Evolutionary conservation across 2,888 invertebrate species (phyloP).

Genomic region (Lydus trimaculatus): DNA sequence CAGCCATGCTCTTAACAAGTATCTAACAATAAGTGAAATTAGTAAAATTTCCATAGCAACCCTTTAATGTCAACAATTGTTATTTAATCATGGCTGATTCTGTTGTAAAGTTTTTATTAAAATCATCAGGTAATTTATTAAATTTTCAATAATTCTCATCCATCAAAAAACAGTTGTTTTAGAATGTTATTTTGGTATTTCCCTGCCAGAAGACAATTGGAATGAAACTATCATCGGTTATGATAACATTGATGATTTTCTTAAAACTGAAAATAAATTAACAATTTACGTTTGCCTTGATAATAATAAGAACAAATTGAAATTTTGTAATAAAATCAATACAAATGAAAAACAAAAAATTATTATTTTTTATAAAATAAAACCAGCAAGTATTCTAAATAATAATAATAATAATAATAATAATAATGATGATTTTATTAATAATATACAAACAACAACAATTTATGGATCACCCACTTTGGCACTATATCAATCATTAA

Average conservation of each 20-base stretch:
- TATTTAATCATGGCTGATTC: slow-evolving; percentile 39
- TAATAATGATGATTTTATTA: slow-evolving; percentile 66
- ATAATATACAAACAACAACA: slow-evolving; percentile 66
- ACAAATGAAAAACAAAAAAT: slow-evolving; percentile 36
- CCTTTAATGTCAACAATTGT: neutral
- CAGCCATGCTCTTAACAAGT: too few relatives aligned
- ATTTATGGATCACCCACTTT: slow-evolving; percentile 67
- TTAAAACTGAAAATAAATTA: slow-evolving; percentile 61
- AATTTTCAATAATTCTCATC: neutral
- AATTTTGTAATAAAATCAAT: slow-evolving; percentile 42
- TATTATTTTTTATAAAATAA: slow-evolving; percentile 69
- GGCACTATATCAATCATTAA: slow-evolving; percentile 68
- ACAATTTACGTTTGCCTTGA: slow-evolving; percentile 60
- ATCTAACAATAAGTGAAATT: too few relatives aligned
- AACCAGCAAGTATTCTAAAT: slow-evolving; percentile 64
- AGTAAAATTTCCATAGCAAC: neutral
- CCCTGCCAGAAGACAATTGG: slow-evolving; percentile 44
- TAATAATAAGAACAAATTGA: slow-evolving; percentile 45
- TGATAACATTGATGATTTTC: slow-evolving; percentile 59
- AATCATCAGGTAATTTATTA: slow-evolving; percentile 45
- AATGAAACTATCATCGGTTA: slow-evolving; percentile 53
- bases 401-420: too few relatives aligned
- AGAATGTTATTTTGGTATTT: slow-evolving; percentile 51
- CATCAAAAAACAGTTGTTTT: slow-evolving; percentile 12
- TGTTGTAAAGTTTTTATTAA: slow-evolving; percentile 47